These are phyloP conservation scores for Spinus pinus DNA, from an alignment of 2,797 vertebrate genomes.

Conservation along the genomic window DNA sequence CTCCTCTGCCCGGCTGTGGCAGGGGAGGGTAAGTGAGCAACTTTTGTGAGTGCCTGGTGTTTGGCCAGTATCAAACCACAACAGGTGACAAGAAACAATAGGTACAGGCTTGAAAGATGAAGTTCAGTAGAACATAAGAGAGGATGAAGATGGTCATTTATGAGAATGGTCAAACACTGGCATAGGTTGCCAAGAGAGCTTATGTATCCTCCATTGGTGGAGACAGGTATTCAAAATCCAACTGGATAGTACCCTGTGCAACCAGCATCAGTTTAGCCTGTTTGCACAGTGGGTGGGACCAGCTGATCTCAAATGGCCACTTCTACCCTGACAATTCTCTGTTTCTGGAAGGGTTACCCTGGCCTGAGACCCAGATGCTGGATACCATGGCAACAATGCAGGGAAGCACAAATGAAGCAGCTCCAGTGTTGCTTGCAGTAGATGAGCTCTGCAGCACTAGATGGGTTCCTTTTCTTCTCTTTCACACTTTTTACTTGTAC, in stretches of 20 bases:
- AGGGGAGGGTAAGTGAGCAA: neutral
- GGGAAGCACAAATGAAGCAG: neutral
- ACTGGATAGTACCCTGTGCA: neutral
- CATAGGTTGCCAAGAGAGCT: rapidly evolving
- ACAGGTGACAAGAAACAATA: neutral
- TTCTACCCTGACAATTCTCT: neutral
- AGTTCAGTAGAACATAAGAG: neutral
- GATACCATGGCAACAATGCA: neutral
- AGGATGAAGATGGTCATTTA: neutral
- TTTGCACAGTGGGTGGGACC: neutral
- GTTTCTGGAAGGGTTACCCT: neutral
- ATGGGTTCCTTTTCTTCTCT: neutral
- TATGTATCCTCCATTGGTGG: neutral
- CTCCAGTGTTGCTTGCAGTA: neutral
- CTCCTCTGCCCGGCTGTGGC: neutral
- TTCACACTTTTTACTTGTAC: neutral
- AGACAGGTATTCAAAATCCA: neutral
- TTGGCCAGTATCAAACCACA: neutral
- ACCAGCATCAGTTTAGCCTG: neutral
- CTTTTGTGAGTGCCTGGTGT: neutral
- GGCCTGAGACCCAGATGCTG: neutral
- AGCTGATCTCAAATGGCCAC: neutral
- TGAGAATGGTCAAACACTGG: neutral
- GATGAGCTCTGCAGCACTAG: neutral
- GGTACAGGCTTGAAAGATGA: neutral